These are phyloP conservation scores for Epinotia ramella DNA, from an alignment of 2,888 invertebrate species.

Conservation along the genomic window DNA sequence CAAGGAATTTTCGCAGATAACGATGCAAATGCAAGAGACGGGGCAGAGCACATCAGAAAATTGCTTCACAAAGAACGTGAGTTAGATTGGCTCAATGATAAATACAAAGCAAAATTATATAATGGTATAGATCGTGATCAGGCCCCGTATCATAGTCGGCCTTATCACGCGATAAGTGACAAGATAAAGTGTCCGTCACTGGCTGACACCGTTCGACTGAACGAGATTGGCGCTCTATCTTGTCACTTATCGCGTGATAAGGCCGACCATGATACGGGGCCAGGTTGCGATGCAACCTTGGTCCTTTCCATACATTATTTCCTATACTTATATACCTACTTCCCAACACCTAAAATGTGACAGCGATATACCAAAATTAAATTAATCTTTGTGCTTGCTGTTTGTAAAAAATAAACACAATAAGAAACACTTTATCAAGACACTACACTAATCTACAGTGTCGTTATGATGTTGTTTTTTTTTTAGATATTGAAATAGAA, in stretches of 20 bases:
- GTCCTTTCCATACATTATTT: background rate
- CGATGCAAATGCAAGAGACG: conserved; percentile 52
- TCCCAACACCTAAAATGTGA: too few relatives aligned
- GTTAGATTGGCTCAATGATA: conserved; percentile 48
- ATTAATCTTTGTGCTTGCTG: background rate
- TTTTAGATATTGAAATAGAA: conserved; percentile 61
- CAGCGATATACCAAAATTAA: too few relatives aligned
- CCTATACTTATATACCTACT: too few relatives aligned
- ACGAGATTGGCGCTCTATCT: too few relatives aligned
- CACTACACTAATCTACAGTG: background rate
- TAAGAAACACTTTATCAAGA: too few relatives aligned
- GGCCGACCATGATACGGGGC: too few relatives aligned
- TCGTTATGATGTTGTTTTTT: conserved; percentile 11
- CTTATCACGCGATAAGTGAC: too few relatives aligned
- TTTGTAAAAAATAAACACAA: background rate
- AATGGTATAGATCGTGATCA: background rate
- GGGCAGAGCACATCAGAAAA: conserved; percentile 58
- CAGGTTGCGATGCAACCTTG: background rate
- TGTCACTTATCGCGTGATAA: too few relatives aligned
- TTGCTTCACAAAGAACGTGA: conserved; percentile 63
- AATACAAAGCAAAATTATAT: background rate
- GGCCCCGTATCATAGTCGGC: too few relatives aligned
- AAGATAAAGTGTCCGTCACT: too few relatives aligned
- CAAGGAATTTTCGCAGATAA: conserved; percentile 48
- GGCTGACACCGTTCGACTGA: too few relatives aligned